Evolutionary conservation across 2,113 vertebrate genomes (phyloP), one percentile per base, ranked within the genome.

Genomic region (Carassius auratus): DNA sequence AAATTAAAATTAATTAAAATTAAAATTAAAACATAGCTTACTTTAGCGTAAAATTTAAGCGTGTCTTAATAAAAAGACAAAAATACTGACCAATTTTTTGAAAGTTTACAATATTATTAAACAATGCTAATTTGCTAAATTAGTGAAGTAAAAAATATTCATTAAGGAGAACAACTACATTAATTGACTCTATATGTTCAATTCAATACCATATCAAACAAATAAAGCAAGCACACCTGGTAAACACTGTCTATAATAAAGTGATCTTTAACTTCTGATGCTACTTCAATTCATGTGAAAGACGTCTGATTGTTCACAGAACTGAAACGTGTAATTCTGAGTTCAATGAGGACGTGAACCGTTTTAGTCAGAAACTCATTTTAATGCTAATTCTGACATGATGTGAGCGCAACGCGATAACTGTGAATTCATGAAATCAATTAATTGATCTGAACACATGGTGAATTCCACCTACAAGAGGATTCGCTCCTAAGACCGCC

Each of bases 371-470:
- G 45, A 48, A 48, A 48, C 45, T 48, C 9, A 48, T 74, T 14
- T 74, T 23, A 23, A 74, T 74, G 71, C 21, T 74, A 74, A 74
- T 74, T 74, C 42, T 0, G 5, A 23, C 42, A 48, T 48, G 30
- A 68, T 30, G 61, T 26, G 17, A 71, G 36, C 68, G 5, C 71
- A 36, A 0, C 5, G 26, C 5, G 42, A 26, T 74, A 74, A 23
- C 42, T 0, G 12, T 2, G 1, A 23, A 48, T 13, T 48, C 42
- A 48, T 74, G n/a, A 74, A 45, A 74, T 74, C 71, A 74, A 23
- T 74, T 23, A 74, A 74, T 48, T 74, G 71, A 74, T 74, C 71
- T 74, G 71, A 74, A 48, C 71, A 74, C 71, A 74, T 74, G 71
- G 71, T 23, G 71, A 74, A 74, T 48, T 74, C 42, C 42, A 48